These are phyloP conservation scores for Physocephala rufipes DNA, from an alignment of 2,888 invertebrate species.

Conservation along the genomic window DNA sequence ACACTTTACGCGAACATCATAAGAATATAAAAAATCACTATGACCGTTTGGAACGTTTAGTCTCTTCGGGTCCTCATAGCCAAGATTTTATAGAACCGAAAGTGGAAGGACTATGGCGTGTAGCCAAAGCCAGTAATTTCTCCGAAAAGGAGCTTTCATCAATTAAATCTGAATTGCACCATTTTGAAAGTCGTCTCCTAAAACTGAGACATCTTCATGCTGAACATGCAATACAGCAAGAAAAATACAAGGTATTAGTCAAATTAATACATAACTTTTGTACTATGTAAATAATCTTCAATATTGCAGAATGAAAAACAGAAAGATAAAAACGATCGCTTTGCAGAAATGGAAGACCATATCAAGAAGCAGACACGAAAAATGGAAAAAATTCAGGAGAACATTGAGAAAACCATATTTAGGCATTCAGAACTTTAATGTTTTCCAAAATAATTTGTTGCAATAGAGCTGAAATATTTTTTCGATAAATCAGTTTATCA, in stretches of 20 bases:
- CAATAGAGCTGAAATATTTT: too few relatives aligned
- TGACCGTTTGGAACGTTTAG: conserved; percentile 78
- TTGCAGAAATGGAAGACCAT: conserved; percentile 75
- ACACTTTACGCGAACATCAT: conserved; percentile 78
- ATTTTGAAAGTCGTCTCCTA: conserved; percentile 83
- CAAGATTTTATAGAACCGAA: conserved; percentile 91
- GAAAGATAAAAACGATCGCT: conserved; percentile 73
- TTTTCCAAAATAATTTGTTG: too few relatives aligned
- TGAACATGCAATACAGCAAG: conserved; percentile 78
- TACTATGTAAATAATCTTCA: background rate
- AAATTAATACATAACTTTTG: background rate
- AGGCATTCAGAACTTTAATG: conserved; percentile 80
- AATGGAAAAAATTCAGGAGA: conserved; percentile 84
- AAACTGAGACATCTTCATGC: conserved; percentile 86
- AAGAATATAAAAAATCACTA: conserved; percentile 79
- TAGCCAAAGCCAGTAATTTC: conserved; percentile 83
- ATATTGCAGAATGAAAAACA: conserved; percentile 68
- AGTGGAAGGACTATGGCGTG: conserved; percentile 87
- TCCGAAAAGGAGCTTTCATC: conserved; percentile 83
- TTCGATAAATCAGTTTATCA: too few relatives aligned
- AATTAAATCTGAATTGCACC: conserved; percentile 80
- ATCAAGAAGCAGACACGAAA: conserved; percentile 86
- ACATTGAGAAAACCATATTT: conserved; percentile 80
- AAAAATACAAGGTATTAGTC: conserved; percentile 71
- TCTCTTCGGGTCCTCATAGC: conserved; percentile 80